phyloP scores from a whole-genome alignment of 1,140 invertebrate species.

The Brachionus koreanus region DNA sequence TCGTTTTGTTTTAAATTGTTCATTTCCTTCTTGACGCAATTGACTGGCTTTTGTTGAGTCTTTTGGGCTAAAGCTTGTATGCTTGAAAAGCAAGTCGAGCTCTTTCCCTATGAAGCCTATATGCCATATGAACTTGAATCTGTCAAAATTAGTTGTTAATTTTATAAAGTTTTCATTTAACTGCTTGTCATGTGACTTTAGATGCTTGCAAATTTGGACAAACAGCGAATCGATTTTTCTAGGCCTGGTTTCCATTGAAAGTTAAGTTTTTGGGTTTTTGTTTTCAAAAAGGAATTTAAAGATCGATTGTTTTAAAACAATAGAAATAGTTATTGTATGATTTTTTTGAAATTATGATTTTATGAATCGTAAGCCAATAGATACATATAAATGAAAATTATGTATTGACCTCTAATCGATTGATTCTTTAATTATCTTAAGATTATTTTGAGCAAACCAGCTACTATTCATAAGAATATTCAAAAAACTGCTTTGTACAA shows the following conservation, averaged over 20 bases:
- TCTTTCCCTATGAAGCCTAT: constrained; percentile 21
- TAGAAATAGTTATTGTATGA: background rate
- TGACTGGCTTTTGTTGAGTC: background rate
- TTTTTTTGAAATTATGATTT: background rate
- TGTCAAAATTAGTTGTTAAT: constrained; percentile 12
- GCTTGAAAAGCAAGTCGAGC: background rate
- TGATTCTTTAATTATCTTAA: background rate
- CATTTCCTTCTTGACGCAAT: constrained; percentile 1
- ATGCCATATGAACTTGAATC: constrained; percentile 43
- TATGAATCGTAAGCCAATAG: background rate
- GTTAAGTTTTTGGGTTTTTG: background rate
- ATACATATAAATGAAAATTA: background rate
- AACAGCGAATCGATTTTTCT: background rate
- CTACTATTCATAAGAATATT: no score
- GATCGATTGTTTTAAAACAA: background rate
- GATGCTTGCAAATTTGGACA: constrained; percentile 13
- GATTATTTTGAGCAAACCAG: no score
- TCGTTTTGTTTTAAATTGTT: constrained; percentile 17
- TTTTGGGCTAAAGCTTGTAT: background rate
- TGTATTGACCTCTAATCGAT: constrained; percentile 1
- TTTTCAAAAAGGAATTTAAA: background rate
- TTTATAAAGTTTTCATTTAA: constrained; percentile 41
- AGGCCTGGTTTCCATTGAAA: background rate
- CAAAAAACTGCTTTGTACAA: no score
- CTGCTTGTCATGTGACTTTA: constrained; percentile 12